Conservation (phyloP, 2,888 invertebrate genomes). For the Fragum fragum region DNA sequence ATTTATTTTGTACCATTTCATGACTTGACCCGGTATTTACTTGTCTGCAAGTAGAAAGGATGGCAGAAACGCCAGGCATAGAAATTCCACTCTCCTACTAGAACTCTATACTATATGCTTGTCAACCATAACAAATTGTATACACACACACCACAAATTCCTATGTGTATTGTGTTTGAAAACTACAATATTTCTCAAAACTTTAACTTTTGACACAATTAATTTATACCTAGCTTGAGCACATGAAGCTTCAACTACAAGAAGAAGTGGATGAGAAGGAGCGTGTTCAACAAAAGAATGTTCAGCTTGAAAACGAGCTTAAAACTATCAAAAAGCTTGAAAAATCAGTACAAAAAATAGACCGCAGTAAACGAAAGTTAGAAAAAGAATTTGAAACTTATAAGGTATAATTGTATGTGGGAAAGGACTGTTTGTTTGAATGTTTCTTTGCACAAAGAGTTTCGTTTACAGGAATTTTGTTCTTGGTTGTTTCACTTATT, state of each 20-base stretch:
- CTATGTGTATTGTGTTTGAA: too few species aligned
- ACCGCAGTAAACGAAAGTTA: conserved; percentile 73
- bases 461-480: neutral
- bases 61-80: too few species aligned
- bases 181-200: too few species aligned
- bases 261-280: conserved; percentile 72
- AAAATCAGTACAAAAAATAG: conserved; percentile 73
- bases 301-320: conserved; percentile 75
- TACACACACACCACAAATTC: too few species aligned
- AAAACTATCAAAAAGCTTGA: conserved; percentile 70
- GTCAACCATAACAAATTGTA: too few species aligned
- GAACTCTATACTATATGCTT: too few species aligned
- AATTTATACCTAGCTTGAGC: conserved; percentile 74
- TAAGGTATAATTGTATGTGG: conserved; percentile 69
- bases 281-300: conserved; percentile 73
- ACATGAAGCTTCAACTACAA: conserved; percentile 72
- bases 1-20: too few species aligned
- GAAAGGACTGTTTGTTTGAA: conserved; percentile 27
- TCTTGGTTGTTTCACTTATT: neutral
- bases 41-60: too few species aligned
- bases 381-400: conserved; percentile 74
- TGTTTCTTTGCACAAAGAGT: conserved; percentile 3
- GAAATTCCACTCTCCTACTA: too few species aligned
- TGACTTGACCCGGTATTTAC: too few species aligned
- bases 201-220: too few species aligned